Base-by-base conservation (phyloP, 2,888 invertebrate species). In the Syrista parreyssii region DNA sequence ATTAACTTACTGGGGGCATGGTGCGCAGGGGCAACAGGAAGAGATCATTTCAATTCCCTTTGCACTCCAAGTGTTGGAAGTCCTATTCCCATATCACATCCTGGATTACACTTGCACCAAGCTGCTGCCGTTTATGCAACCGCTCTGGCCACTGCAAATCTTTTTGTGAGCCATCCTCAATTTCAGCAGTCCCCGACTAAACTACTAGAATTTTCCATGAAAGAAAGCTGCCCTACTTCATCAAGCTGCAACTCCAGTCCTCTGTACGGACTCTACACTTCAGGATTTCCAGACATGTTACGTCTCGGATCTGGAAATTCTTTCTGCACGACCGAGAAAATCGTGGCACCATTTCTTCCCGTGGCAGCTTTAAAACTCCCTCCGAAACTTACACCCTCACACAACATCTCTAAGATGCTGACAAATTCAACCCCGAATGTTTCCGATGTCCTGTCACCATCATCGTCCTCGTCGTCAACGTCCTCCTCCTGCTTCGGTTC, bases 81-180 rank as follows among this genome's bases (percentile, higher is more conserved):
- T 23, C 55, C 55, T 23, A 55, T 55, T 23, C 23, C 55, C 55
- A 55, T 55, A 55, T 23, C 55, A 9, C 23, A 55, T 9, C 55
- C 55, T 9, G 55, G 23, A 55, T 79, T 82, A 23, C 79, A 82
- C 74, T 68, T 82, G 11, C 81, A 82, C 72, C 82, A 82, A 73
- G 81, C 82, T 11, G 81, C 80, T 4, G 82, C 82, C 12, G 79
- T 82, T 68, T 82, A 82, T 34, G 81, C 82, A 9, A 79, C 81
- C 71, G 82, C 82, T 34, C 68, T 82, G 68, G 82, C 82, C 73
- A 82, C 82, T 9, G 82, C 82, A n/a, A 82, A 82, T 75, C 76
- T 82, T 35, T 82, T 82, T 34, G 79, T 78, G 31, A 76, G 77
- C n/a, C 79, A 81, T 12, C 74, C 82, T 34, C 75, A 77, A 23